phyloP scores from a whole-genome alignment of 2,113 vertebrate genomes.

The Lethenteron camtschaticum region DNA sequence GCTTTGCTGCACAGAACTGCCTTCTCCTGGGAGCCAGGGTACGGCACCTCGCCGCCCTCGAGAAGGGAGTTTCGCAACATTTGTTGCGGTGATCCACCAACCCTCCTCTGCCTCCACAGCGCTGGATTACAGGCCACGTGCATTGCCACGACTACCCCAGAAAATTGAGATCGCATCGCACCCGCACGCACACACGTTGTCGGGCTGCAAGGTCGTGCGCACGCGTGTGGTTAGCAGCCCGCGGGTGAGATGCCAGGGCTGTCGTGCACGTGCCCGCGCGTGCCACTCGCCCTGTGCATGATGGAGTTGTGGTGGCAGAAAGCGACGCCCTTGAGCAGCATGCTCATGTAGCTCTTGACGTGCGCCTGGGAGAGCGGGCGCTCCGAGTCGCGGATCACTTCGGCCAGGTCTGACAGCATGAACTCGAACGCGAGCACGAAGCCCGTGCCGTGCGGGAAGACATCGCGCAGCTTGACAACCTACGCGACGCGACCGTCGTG shows the following conservation, averaged over 20 bases:
- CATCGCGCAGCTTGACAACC: conserved; percentile 58
- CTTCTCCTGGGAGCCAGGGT: too few relatives aligned
- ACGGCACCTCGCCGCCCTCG: too few relatives aligned
- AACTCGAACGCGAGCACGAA: conserved; percentile 70
- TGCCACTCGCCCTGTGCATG: conserved; percentile 40
- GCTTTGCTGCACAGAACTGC: too few relatives aligned
- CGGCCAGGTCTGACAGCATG: conserved; percentile 60
- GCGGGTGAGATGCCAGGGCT: neutral
- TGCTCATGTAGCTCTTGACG: conserved; percentile 64
- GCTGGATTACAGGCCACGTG: too few relatives aligned
- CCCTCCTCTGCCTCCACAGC: too few relatives aligned
- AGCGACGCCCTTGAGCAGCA: conserved; percentile 56
- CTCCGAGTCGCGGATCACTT: conserved; percentile 47
- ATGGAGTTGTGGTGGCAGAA: conserved; percentile 65
- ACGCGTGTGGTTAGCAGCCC: neutral
- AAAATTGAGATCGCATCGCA: too few relatives aligned
- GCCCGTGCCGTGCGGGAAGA: conserved; percentile 55
- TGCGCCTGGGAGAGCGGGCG: conserved; percentile 42
- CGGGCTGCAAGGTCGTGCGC: too few relatives aligned
- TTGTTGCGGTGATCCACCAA: too few relatives aligned
- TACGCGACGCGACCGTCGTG: conserved; percentile 11
- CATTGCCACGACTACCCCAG: too few relatives aligned
- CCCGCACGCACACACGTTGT: too few relatives aligned
- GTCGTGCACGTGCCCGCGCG: too few relatives aligned
- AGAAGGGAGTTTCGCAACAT: too few relatives aligned